Evolutionary conservation across 2,113 vertebrate genomes (phyloP).

Genomic region (Arvicanthis niloticus): DNA sequence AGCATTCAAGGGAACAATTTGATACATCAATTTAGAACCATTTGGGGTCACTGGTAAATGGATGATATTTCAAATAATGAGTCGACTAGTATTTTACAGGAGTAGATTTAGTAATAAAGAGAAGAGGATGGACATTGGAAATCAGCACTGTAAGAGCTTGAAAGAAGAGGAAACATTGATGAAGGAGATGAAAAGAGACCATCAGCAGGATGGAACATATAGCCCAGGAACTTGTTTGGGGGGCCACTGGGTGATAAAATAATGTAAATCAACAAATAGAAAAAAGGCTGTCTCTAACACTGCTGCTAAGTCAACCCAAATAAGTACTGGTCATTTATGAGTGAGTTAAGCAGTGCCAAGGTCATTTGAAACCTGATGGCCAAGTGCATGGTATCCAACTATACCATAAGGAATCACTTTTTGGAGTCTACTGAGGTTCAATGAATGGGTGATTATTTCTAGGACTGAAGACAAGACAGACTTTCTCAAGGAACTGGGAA

Average conservation of each 20-base stretch:
- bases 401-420: background rate
- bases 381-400: background rate
- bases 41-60: background rate
- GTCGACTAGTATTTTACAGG: background rate
- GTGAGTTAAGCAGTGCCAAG: background rate
- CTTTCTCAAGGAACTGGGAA: background rate
- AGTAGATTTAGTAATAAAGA: background rate
- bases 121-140: background rate
- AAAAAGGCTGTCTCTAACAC: background rate
- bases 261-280: background rate
- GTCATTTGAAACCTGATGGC: background rate
- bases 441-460: background rate
- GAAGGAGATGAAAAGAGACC: background rate
- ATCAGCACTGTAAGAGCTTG: background rate
- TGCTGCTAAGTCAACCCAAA: background rate
- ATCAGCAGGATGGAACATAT: background rate
- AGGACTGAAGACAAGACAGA: background rate
- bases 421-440: background rate
- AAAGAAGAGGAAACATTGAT: background rate
- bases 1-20: background rate
- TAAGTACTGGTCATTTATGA: background rate
- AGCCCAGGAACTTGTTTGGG: background rate
- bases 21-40: background rate
- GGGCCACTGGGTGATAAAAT: background rate
- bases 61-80: background rate